Evolutionary conservation across 2,797 vertebrate species (phyloP).

Genomic region (Tapera naevia): DNA sequence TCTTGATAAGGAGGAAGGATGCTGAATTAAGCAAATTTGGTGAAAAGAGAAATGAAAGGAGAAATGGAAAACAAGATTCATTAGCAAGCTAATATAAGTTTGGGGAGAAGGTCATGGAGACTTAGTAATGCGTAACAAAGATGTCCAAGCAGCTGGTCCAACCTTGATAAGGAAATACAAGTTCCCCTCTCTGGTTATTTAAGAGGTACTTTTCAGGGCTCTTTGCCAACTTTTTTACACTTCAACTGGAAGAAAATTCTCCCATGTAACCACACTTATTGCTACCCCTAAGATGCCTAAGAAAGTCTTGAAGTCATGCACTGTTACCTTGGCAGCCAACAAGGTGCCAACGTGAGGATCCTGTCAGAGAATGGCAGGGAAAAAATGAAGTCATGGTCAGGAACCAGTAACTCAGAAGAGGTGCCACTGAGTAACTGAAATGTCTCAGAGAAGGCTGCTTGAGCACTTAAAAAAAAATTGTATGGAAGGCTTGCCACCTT

Average conservation of each 20-base stretch:
- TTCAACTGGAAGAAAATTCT: neutral
- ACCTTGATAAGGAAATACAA: neutral
- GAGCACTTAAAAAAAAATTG: neutral
- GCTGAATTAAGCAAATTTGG: neutral
- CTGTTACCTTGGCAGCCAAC: neutral
- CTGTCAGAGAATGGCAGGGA: neutral
- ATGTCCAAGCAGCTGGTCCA: constrained; percentile 12
- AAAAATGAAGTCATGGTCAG: neutral
- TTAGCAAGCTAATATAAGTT: neutral
- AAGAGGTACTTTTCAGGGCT: neutral
- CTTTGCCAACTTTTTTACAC: neutral
- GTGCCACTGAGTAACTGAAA: neutral
- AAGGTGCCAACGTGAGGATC: neutral
- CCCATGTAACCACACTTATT: neutral
- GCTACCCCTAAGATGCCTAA: neutral
- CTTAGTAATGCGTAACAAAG: constrained; percentile 42
- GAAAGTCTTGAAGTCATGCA: neutral
- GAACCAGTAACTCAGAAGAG: neutral
- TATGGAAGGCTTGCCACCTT: neutral
- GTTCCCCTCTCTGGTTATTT: neutral
- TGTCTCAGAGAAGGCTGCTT: neutral
- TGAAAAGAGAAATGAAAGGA: constrained; percentile 27
- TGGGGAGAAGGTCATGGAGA: constrained; percentile 27
- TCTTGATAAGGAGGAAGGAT: neutral
- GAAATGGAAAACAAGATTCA: constrained; percentile 31